These are phyloP conservation scores for Ashinkailepas kermadecensis DNA, from an alignment of 2,888 invertebrate species.

Conservation along the genomic window DNA sequence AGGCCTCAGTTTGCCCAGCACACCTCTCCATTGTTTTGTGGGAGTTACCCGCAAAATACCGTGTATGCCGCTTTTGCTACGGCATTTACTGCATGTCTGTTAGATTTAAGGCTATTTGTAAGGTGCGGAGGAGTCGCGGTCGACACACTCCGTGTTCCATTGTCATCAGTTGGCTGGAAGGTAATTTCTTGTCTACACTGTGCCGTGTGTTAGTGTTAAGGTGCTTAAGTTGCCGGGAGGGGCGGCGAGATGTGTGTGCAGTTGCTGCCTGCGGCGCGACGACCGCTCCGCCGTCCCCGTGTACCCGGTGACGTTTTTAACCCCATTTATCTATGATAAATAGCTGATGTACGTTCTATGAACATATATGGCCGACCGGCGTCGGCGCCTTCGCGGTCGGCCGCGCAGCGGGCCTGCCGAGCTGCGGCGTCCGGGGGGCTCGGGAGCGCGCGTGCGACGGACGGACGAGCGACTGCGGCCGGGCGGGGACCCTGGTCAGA, in stretches of 20 bases:
- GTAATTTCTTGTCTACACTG: constrained; percentile 15
- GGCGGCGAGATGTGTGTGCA: background rate
- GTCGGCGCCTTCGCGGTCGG: background rate
- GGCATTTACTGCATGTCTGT: background rate
- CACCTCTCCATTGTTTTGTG: constrained; percentile 6
- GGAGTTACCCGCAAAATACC: constrained; percentile 21
- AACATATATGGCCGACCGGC: constrained; percentile 47
- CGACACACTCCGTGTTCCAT: background rate
- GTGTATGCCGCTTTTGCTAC: constrained; percentile 11
- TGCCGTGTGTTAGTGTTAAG: background rate
- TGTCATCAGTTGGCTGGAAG: background rate
- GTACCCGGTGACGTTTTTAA: constrained; percentile 49
- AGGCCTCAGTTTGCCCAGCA: background rate
- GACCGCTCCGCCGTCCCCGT: background rate
- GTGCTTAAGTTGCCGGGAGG: background rate
- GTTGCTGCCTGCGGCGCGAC: constrained; percentile 3
- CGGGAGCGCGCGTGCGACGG: background rate
- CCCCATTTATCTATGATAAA: constrained; percentile 99
- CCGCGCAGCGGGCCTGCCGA: background rate
- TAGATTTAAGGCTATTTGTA: background rate
- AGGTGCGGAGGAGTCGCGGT: background rate
- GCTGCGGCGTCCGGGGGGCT: background rate
- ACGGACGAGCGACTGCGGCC: background rate
- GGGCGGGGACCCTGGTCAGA: constrained; percentile 2
- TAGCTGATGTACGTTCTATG: constrained; percentile 90